These are phyloP conservation scores for Chaetops frenatus DNA, from an alignment of 2,113 vertebrate species.

Conservation along the genomic window DNA sequence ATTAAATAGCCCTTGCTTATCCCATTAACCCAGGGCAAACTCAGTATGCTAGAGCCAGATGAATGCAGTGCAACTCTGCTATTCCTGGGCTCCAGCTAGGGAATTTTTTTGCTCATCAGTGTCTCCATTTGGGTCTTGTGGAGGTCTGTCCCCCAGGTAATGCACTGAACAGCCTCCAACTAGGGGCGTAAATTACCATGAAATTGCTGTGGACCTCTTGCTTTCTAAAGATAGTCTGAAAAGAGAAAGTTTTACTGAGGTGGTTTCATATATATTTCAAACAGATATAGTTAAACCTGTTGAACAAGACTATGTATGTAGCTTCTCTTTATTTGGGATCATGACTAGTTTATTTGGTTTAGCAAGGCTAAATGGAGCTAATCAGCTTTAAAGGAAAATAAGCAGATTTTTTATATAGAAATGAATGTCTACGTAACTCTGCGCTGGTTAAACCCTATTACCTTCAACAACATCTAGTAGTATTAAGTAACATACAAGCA, in stretches of 20 bases:
- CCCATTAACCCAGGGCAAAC: conserved; percentile 48
- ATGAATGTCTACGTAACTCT: not conserved
- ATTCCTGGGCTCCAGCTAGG: not conserved
- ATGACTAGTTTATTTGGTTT: not conserved
- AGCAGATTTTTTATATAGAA: not conserved
- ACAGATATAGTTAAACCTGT: not conserved
- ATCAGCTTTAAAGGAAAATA: conserved; percentile 25
- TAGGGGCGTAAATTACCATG: not conserved
- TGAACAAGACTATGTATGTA: not conserved
- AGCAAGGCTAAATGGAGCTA: not conserved
- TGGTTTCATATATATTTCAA: not conserved
- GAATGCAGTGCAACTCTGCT: not conserved
- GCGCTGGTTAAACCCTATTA: not conserved
- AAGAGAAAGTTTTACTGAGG: not conserved
- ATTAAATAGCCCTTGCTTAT: conserved; percentile 54
- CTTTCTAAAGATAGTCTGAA: not conserved
- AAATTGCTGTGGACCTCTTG: not conserved
- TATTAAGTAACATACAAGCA: not conserved
- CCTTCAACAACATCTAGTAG: not conserved
- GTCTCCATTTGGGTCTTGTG: not conserved
- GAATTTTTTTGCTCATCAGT: not conserved
- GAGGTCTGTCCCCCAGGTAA: not conserved
- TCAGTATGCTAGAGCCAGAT: not conserved
- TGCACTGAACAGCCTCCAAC: not conserved
- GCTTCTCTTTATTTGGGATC: not conserved